phyloP scores from a whole-genome alignment of 2,797 vertebrate species.

The Arvicola amphibius region DNA sequence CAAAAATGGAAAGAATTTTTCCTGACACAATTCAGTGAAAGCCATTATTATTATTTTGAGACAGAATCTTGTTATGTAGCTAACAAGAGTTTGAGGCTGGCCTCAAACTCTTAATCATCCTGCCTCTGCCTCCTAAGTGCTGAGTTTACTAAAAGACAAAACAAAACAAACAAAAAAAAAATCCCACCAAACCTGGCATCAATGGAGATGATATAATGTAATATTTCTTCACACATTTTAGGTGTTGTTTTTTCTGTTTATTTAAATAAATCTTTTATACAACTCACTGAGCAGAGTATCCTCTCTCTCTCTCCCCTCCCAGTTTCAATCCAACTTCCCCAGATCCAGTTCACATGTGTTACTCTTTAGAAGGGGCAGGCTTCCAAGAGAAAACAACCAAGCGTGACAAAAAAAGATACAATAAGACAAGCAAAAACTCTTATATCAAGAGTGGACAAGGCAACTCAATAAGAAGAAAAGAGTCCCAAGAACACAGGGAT shows the following conservation, averaged over 20 bases:
- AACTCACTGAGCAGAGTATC: background rate
- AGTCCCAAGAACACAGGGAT: background rate
- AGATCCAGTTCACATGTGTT: background rate
- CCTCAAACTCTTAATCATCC: background rate
- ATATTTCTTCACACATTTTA: background rate
- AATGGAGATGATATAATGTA: background rate
- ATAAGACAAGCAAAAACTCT: background rate
- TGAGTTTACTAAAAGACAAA: background rate
- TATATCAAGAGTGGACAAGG: background rate
- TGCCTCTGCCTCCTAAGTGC: background rate
- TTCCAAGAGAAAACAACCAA: background rate
- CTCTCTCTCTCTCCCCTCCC: fast-evolving
- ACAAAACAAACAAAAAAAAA: no score
- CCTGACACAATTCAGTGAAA: background rate
- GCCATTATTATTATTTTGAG: background rate
- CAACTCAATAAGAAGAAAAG: background rate
- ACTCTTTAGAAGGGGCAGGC: background rate
- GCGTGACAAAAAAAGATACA: background rate
- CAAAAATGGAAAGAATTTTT: background rate
- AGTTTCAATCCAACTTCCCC: no score
- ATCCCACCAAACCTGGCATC: fast-evolving
- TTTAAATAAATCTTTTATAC: background rate
- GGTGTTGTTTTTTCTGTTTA: background rate
- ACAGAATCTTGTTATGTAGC: background rate
- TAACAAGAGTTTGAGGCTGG: background rate